Percentiles rank a stretch among this genome's conserved stretches.
Evolutionary conservation across 2,797 vertebrate genomes (phyloP).

Genomic region (Falco concolor): DNA sequence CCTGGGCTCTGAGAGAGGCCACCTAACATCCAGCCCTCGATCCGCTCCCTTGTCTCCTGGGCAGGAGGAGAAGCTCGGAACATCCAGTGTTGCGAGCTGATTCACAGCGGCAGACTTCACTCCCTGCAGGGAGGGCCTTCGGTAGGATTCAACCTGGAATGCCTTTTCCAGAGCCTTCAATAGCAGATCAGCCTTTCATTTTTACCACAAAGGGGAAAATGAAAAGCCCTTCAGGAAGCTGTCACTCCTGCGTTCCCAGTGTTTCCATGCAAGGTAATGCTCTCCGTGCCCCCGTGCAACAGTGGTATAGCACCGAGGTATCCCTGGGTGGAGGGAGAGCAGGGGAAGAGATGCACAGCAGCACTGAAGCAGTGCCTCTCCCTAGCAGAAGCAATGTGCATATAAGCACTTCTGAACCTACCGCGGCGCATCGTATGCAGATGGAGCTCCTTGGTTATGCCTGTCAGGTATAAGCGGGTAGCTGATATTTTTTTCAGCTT

Average conservation of each 20-base stretch:
- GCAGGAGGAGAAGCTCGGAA: not conserved
- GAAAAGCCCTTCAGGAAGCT: not conserved
- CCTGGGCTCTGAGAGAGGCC: not conserved
- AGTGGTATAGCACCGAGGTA: no score
- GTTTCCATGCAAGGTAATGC: not conserved
- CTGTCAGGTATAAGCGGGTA: not conserved
- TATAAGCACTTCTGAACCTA: not conserved
- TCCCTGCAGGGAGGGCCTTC: not conserved
- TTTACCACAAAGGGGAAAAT: not conserved
- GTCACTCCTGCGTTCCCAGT: not conserved
- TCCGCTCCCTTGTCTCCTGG: not conserved
- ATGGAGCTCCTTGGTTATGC: slow-evolving; percentile 27
- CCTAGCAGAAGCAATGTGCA: not conserved
- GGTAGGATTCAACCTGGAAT: not conserved
- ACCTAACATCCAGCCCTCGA: not conserved
- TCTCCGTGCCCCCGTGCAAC: not conserved
- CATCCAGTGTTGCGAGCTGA: not conserved
- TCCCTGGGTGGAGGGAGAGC: not conserved
- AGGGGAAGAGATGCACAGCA: not conserved
- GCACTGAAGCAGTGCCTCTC: not conserved
- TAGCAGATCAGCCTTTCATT: not conserved
- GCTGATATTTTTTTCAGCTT: not conserved
- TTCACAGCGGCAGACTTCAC: not conserved
- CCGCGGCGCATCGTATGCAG: not conserved
- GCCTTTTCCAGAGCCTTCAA: not conserved